phyloP scores from a whole-genome alignment of 2,888 invertebrate genomes.

The Cryptocephalus moraei region DNA sequence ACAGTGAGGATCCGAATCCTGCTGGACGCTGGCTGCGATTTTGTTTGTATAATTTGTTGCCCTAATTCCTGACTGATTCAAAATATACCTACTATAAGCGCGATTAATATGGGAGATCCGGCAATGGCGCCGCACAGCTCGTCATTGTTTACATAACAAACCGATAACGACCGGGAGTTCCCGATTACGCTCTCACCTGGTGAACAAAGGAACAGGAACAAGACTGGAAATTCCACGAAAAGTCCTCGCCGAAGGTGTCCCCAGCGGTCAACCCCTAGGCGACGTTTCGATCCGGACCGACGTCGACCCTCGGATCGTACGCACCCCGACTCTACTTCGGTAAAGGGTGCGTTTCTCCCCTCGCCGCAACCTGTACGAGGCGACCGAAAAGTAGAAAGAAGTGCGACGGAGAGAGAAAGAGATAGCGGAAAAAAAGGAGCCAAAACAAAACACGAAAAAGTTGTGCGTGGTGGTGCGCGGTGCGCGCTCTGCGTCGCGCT shows the following conservation, averaged over 20 bases:
- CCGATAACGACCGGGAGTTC: constrained; percentile 15
- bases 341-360: not conserved
- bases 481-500: constrained; percentile 5
- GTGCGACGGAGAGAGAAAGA: not conserved
- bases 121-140: too few relatives aligned
- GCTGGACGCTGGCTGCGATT: too few relatives aligned
- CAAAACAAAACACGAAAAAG: constrained; percentile 7
- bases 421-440: not conserved
- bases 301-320: too few relatives aligned
- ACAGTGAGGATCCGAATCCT: too few relatives aligned
- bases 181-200: constrained; percentile 18
- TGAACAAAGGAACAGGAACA: constrained; percentile 24
- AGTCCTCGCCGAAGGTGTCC: too few relatives aligned
- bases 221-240: constrained; percentile 7
- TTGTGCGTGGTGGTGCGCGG: not conserved
- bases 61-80: too few relatives aligned
- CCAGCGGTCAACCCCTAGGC: too few relatives aligned
- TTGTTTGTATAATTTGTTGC: too few relatives aligned
- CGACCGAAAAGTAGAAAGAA: not conserved
- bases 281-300: too few relatives aligned
- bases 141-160: constrained; percentile 33
- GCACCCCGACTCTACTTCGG: too few relatives aligned
- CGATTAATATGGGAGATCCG: too few relatives aligned
- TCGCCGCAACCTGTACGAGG: not conserved
- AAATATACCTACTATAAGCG: too few relatives aligned